Conservation (phyloP, 2,888 invertebrate species). For the Plagodis pulveraria region DNA sequence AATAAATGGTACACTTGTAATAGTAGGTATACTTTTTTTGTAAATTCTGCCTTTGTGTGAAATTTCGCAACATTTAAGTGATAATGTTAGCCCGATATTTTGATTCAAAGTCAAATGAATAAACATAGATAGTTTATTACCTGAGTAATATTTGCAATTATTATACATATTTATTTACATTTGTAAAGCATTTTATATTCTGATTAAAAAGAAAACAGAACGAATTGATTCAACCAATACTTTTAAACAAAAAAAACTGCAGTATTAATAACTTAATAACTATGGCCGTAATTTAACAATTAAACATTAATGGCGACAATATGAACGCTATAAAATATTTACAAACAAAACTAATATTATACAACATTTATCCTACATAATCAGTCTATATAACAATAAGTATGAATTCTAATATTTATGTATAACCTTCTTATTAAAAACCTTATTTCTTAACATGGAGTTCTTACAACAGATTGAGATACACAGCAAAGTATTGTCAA, state of each 20-base stretch:
- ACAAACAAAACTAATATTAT: conserved; percentile 55
- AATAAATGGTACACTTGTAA: too few relatives aligned
- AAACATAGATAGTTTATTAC: too few relatives aligned
- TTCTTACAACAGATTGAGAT: conserved; percentile 6
- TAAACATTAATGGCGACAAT: conserved; percentile 32
- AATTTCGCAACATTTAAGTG: too few relatives aligned
- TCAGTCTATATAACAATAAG: conserved; percentile 75
- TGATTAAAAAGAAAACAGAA: too few relatives aligned
- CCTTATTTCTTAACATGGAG: conserved; percentile 4
- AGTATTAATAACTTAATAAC: background rate
- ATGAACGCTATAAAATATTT: conserved; percentile 48
- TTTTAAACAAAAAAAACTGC: background rate
- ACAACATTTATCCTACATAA: conserved; percentile 65
- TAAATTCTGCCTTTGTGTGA: too few relatives aligned
- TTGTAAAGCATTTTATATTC: too few relatives aligned
- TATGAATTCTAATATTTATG: conserved; percentile 32
- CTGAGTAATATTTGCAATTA: too few relatives aligned
- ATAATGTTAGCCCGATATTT: too few relatives aligned
- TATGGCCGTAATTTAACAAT: conserved; percentile 16
- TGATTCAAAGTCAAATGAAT: too few relatives aligned
- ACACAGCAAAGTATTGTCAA: conserved; percentile 32
- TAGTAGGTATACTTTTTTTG: too few relatives aligned
- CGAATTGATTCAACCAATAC: background rate
- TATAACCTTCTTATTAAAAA: conserved; percentile 14
- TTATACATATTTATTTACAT: too few relatives aligned